A percentile compares a stretch with the other conserved stretches of the same genome.
Conservation (phyloP, 2,797 vertebrate species). For the Pseudomugil tenellus region DNA sequence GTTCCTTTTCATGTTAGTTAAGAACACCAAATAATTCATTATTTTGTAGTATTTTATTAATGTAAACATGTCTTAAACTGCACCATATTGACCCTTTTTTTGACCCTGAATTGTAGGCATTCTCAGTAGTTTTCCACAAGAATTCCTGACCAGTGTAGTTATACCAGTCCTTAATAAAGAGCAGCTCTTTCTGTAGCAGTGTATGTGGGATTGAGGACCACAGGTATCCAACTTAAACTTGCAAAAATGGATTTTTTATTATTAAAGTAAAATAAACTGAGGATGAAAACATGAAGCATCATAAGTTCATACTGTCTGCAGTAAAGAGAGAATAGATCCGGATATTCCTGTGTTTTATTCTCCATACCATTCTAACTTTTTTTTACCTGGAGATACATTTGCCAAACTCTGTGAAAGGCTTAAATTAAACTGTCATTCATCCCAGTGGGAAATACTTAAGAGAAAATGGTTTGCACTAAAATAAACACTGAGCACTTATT, state of each 20-base stretch:
- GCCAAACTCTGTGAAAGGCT: conserved; percentile 2
- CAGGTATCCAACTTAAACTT: background rate
- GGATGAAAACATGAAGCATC: background rate
- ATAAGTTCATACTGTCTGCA: background rate
- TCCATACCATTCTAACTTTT: background rate
- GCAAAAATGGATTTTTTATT: background rate
- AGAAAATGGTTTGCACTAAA: conserved; percentile 9
- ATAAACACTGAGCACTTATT: conserved; percentile 13
- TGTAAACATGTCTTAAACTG: background rate
- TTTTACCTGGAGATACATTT: background rate
- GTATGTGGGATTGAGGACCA: background rate
- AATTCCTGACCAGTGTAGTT: background rate
- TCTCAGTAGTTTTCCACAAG: background rate
- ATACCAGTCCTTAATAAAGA: too few species aligned
- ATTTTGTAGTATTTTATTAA: background rate
- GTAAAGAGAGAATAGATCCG: background rate
- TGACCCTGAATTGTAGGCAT: background rate
- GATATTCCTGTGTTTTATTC: background rate
- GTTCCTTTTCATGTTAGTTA: background rate
- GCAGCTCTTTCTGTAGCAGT: background rate
- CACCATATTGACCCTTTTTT: background rate
- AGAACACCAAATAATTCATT: background rate
- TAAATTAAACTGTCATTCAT: conserved; percentile 1
- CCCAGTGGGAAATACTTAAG: background rate
- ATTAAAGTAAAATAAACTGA: background rate